phyloP scores from a whole-genome alignment of 2,888 invertebrate species.

The Ophonus ardosiacus region DNA sequence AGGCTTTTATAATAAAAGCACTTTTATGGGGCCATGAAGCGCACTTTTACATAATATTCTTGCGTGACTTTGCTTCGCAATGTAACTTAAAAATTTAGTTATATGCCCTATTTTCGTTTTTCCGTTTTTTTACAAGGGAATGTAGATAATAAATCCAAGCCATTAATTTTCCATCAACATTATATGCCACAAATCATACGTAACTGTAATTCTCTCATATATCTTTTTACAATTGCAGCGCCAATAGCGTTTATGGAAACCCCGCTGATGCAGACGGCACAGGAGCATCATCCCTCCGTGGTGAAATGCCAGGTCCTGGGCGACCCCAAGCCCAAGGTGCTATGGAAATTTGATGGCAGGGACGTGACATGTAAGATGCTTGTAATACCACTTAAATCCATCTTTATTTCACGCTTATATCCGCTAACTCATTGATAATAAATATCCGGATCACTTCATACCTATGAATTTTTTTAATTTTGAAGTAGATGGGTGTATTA shows the following conservation, averaged over 20 bases:
- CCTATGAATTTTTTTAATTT: conserved; percentile 17
- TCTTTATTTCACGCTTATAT: conserved; percentile 30
- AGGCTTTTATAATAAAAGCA: no score
- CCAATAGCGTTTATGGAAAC: conserved; percentile 79
- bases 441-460: conserved; percentile 10
- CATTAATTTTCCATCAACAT: conserved; percentile 10
- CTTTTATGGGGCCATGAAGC: no score
- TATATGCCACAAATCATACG: conserved; percentile 2
- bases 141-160: neutral
- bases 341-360: conserved; percentile 58
- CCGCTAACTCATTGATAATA: conserved; percentile 26
- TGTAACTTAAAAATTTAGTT: no score
- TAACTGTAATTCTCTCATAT: conserved; percentile 5
- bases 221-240: conserved; percentile 72
- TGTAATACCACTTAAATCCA: conserved; percentile 17
- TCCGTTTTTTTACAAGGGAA: neutral
- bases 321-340: conserved; percentile 52
- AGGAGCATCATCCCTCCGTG: conserved; percentile 71
- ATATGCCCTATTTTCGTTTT: no score
- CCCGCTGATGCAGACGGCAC: conserved; percentile 76
- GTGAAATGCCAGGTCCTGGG: conserved; percentile 46
- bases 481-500: no score
- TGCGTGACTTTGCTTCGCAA: no score
- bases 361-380: conserved; percentile 53
- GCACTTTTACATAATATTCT: no score